A percentile compares a stretch with the other conserved stretches of the same genome.
Conservation (phyloP, 1,140 invertebrate species). For the Bombus superbus region DNA sequence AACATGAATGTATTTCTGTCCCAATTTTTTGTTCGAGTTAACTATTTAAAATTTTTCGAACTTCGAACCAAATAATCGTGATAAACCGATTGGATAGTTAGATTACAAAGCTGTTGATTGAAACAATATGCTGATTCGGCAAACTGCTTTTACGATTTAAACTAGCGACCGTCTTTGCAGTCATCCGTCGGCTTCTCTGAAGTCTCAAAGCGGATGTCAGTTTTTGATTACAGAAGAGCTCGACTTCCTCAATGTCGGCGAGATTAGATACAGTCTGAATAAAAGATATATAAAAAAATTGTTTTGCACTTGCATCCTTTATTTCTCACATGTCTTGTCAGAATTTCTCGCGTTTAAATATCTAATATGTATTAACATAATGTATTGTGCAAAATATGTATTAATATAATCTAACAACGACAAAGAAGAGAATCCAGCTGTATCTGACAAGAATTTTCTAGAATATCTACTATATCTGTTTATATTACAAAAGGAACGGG, state of each 20-base stretch:
- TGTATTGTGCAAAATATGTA: neutral
- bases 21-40: neutral
- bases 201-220: neutral
- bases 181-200: neutral
- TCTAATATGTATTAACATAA: too few species aligned
- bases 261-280: constrained; percentile 1
- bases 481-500: too few species aligned
- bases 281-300: neutral
- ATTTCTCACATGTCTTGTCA: too few species aligned
- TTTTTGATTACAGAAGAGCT: constrained; percentile 11
- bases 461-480: too few species aligned
- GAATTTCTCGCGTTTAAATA: neutral
- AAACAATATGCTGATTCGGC: neutral
- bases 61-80: neutral
- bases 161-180: neutral
- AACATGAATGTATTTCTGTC: neutral
- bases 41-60: neutral
- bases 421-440: too few species aligned
- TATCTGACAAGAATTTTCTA: too few species aligned
- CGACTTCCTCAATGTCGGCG: neutral
- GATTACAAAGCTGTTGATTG: neutral
- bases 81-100: neutral
- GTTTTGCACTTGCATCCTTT: too few species aligned
- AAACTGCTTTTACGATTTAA: neutral
- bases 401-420: neutral